Conservation (phyloP, 2,113 vertebrate genomes). For the Tiliqua scincoides region DNA sequence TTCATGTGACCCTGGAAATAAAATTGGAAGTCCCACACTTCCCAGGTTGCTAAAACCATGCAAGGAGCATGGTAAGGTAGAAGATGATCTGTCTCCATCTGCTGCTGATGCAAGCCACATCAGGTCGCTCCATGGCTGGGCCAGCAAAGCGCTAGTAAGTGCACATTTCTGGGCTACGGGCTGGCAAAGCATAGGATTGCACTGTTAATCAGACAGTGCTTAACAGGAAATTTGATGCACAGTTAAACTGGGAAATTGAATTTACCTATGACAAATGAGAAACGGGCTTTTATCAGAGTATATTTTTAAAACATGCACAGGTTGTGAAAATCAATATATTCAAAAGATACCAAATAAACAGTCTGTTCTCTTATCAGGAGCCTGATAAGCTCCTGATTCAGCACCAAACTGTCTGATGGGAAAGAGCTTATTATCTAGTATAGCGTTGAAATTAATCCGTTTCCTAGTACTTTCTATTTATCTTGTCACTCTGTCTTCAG, state of each 20-base stretch:
- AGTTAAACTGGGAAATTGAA: no score
- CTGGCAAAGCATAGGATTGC: background rate
- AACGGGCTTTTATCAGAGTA: background rate
- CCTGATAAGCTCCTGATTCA: conserved; percentile 7
- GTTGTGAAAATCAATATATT: background rate
- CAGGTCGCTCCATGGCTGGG: no score
- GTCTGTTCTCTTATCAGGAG: background rate
- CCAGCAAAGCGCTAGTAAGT: no score
- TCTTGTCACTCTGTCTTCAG: background rate
- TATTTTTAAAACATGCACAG: background rate
- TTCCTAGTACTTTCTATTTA: conserved; percentile 2
- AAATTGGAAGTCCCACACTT: no score
- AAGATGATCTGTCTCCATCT: no score
- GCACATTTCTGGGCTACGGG: no score
- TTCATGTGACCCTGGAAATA: no score
- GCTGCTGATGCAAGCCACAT: no score
- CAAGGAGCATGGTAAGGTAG: no score
- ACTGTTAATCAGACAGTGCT: no score
- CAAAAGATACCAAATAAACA: background rate
- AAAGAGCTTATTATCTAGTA: background rate
- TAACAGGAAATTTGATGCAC: no score
- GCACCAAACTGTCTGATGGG: background rate
- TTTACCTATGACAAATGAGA: background rate
- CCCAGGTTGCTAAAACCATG: no score
- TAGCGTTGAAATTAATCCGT: conserved; percentile 20